phyloP scores from a whole-genome alignment of 1,140 invertebrate genomes.

The Lepidurus apus region DNA sequence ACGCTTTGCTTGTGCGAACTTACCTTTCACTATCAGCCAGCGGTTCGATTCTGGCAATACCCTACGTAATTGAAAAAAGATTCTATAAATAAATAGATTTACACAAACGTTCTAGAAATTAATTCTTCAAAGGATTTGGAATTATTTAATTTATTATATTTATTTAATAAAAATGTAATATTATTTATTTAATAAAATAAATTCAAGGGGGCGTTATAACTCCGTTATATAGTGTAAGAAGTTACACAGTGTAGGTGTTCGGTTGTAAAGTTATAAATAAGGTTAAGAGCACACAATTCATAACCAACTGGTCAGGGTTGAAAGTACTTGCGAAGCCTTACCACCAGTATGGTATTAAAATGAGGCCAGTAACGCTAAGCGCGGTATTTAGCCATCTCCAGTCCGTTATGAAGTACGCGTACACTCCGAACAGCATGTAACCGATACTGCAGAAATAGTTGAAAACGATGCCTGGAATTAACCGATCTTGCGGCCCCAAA shows the following conservation, averaged over 20 bases:
- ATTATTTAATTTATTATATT: too few relatives aligned
- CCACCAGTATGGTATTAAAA: slow-evolving; percentile 42
- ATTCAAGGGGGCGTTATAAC: too few relatives aligned
- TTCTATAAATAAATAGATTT: neutral
- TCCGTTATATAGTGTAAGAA: too few relatives aligned
- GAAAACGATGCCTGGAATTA: slow-evolving; percentile 41
- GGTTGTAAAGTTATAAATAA: too few relatives aligned
- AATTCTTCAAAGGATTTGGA: too few relatives aligned
- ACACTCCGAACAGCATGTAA: slow-evolving; percentile 40
- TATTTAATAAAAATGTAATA: too few relatives aligned
- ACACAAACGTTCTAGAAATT: neutral
- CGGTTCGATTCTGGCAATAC: slow-evolving; percentile 47
- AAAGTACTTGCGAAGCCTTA: slow-evolving; percentile 35
- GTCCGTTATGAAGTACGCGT: slow-evolving; percentile 43
- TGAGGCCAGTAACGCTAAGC: slow-evolving; percentile 36
- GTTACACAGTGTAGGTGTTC: too few relatives aligned
- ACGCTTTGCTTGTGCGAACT: slow-evolving; percentile 42
- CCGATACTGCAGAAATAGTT: slow-evolving; percentile 44
- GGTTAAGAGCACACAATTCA: neutral
- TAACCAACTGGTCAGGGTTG: neutral
- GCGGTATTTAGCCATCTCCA: slow-evolving; percentile 42
- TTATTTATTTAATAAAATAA: too few relatives aligned
- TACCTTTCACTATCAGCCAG: slow-evolving; percentile 45
- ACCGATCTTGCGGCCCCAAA: slow-evolving; percentile 40
- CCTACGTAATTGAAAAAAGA: slow-evolving; percentile 1